A percentile compares a stretch with the other conserved stretches of the same genome.
Evolutionary conservation across 2,113 vertebrate genomes (phyloP).

Genomic region (Monopterus albus): DNA sequence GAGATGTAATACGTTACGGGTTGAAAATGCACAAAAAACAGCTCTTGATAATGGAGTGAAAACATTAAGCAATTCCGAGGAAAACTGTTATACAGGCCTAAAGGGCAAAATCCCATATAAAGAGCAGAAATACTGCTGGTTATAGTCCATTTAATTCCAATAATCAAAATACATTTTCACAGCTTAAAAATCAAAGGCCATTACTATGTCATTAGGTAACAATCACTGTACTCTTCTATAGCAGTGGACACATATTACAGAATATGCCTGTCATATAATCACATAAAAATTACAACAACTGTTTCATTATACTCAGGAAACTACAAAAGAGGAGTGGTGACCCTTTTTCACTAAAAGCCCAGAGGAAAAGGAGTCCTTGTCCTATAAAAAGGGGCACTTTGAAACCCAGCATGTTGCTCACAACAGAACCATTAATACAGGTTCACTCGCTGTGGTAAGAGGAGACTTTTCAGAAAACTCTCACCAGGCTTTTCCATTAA

Average conservation of each 20-base stretch:
- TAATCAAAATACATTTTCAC: conserved; percentile 27
- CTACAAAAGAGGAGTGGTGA: conserved; percentile 67
- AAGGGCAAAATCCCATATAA: background rate
- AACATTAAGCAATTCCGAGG: conserved; percentile 20
- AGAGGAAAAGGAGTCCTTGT: conserved; percentile 84
- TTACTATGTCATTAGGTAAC: conserved; percentile 46
- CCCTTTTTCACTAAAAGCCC: conserved; percentile 80
- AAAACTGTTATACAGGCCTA: conserved; percentile 1
- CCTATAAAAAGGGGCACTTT: conserved; percentile 83
- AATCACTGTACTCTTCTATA: conserved; percentile 26
- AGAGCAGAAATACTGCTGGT: background rate
- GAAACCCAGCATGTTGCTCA: conserved; percentile 76
- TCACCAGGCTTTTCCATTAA: conserved; percentile 16
- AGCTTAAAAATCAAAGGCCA: conserved; percentile 24
- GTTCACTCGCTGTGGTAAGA: conserved; percentile 43
- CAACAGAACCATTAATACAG: conserved; percentile 65
- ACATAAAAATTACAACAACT: conserved; percentile 53
- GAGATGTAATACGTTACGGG: conserved; percentile 25
- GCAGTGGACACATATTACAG: conserved; percentile 38
- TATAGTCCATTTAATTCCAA: background rate
- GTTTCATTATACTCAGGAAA: conserved; percentile 68
- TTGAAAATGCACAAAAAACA: conserved; percentile 38
- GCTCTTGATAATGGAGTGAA: conserved; percentile 5
- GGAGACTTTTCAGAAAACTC: conserved; percentile 61
- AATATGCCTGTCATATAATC: conserved; percentile 20